These are phyloP conservation scores for Mystacides longicornis DNA, from an alignment of 2,888 invertebrate genomes.

Conservation along the genomic window DNA sequence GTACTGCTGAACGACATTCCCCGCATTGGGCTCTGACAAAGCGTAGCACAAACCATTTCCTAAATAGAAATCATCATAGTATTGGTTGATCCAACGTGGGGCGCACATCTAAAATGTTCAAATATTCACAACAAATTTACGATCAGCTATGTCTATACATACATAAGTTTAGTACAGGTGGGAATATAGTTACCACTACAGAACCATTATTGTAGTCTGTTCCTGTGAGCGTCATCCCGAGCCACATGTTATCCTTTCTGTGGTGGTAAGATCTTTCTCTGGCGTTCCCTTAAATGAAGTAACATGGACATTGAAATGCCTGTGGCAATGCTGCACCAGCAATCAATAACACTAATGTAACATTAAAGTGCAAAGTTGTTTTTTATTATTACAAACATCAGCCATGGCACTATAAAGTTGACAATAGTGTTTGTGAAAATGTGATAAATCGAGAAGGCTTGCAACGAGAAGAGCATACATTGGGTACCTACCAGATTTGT, in stretches of 20 bases:
- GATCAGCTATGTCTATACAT: background rate
- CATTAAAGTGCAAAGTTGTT: no score
- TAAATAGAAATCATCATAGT: slow-evolving; percentile 32
- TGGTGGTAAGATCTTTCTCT: slow-evolving; percentile 18
- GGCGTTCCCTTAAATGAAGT: slow-evolving; percentile 2
- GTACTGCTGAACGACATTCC: background rate
- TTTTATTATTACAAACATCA: no score
- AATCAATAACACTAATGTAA: no score
- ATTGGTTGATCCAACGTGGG: slow-evolving; percentile 35
- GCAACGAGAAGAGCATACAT: no score
- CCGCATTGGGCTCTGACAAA: slow-evolving; percentile 28
- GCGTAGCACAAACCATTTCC: slow-evolving; percentile 37
- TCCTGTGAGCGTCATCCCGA: slow-evolving; percentile 37
- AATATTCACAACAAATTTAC: background rate
- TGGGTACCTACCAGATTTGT: background rate
- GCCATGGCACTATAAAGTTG: no score
- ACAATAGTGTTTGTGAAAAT: no score
- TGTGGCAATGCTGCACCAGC: no score
- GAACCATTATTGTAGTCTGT: slow-evolving; percentile 31
- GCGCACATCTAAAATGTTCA: slow-evolving; percentile 33
- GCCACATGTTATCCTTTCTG: slow-evolving; percentile 38
- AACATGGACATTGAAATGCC: no score
- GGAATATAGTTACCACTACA: slow-evolving; percentile 33
- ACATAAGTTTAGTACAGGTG: no score
- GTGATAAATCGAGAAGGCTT: no score